These are phyloP conservation scores for Andinoacara biseriatus DNA, from an alignment of 2,113 vertebrate species.

Conservation along the genomic window DNA sequence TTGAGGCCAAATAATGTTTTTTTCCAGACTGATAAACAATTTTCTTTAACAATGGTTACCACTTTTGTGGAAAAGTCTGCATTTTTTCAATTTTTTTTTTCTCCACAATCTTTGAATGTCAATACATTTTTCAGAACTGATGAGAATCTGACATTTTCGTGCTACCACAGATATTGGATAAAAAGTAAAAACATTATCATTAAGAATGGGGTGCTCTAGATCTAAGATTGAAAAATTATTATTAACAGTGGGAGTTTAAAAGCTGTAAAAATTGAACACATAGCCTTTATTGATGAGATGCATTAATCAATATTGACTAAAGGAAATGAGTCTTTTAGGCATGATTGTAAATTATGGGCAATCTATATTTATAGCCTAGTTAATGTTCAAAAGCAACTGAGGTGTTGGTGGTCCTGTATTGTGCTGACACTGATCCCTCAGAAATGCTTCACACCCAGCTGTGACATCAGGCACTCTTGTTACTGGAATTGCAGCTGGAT, in stretches of 20 bases:
- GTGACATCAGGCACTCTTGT: slow-evolving; percentile 23
- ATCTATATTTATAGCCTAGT: slow-evolving; percentile 40
- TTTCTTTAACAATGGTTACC: background rate
- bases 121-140: slow-evolving; percentile 17
- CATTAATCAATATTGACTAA: background rate
- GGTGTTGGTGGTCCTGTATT: background rate
- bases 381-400: slow-evolving; percentile 36
- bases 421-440: slow-evolving; percentile 19
- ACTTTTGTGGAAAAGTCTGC: slow-evolving; percentile 10
- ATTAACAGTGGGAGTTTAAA: background rate
- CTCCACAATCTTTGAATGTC: slow-evolving; percentile 3
- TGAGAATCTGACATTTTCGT: slow-evolving; percentile 9
- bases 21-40: background rate
- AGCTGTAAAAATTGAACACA: background rate
- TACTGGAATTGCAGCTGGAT: background rate
- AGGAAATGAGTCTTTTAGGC: background rate
- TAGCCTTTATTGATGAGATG: slow-evolving; percentile 3
- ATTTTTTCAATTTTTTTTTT: slow-evolving; percentile 7
- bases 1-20: background rate
- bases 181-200: slow-evolving; percentile 11
- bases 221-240: background rate
- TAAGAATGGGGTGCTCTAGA: background rate
- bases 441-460: slow-evolving; percentile 37
- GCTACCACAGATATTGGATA: slow-evolving; percentile 15
- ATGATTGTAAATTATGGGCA: background rate